A percentile compares a stretch with the other conserved stretches of the same genome.
phyloP scores from a whole-genome alignment of 2,888 invertebrate genomes.

The Stegana nigrithorax region DNA sequence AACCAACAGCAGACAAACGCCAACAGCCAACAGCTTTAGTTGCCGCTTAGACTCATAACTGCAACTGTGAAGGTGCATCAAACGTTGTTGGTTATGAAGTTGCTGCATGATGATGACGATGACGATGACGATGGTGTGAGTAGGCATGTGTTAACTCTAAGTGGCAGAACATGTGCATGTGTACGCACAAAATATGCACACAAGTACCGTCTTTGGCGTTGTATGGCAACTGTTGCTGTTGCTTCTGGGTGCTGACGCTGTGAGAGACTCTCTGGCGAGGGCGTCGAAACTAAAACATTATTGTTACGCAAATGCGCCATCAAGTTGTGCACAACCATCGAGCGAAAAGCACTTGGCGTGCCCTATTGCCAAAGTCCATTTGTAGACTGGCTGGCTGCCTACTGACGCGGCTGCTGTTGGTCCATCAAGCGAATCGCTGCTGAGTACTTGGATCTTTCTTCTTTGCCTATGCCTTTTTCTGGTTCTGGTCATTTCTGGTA shows the following conservation, averaged over 20 bases:
- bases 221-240: constrained; percentile 5
- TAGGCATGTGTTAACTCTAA: background rate
- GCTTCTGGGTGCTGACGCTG: background rate
- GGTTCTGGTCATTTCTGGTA: constrained; percentile 28
- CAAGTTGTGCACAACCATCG: background rate
- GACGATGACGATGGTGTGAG: constrained; percentile 2
- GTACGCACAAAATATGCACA: too few relatives aligned
- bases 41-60: too few relatives aligned
- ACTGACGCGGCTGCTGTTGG: background rate
- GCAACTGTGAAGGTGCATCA: background rate
- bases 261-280: background rate
- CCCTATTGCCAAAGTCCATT: background rate
- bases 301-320: constrained; percentile 9
- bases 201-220: background rate
- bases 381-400: constrained; percentile 7
- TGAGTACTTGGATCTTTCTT: background rate
- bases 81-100: background rate
- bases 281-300: constrained; percentile 8
- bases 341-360: background rate
- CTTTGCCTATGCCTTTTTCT: background rate
- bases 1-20: constrained; percentile 3
- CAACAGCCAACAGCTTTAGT: too few relatives aligned
- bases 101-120: background rate
- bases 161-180: too few relatives aligned
- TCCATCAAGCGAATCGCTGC: background rate